Conservation (phyloP, 2,888 invertebrate species). For the Pristionchus arcanus region DNA sequence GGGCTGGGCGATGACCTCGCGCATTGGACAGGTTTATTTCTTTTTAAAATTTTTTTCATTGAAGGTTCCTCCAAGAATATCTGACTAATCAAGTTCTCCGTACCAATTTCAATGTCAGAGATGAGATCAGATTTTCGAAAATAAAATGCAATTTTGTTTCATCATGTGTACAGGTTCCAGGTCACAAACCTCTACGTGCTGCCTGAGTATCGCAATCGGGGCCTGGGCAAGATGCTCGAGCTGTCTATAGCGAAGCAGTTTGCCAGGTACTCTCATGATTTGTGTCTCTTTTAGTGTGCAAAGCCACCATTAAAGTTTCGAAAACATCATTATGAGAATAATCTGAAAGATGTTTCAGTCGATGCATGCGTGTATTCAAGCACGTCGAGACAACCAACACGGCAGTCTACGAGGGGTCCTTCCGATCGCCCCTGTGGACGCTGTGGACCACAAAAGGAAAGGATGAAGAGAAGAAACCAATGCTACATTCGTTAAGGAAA, state of each 20-base stretch:
- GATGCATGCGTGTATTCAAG: not conserved
- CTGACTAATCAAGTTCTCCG: too few relatives aligned
- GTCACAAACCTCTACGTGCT: conserved; percentile 9
- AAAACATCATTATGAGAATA: too few relatives aligned
- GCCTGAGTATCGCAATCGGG: not conserved
- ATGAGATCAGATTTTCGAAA: not conserved
- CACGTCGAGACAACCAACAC: not conserved
- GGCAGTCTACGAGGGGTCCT: not conserved
- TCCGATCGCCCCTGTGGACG: conserved; percentile 2
- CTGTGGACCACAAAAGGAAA: not conserved
- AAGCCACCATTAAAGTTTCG: too few relatives aligned
- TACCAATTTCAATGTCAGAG: not conserved
- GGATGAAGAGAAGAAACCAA: not conserved
- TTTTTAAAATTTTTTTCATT: not conserved
- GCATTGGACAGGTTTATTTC: conserved; percentile 4
- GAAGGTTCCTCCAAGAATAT: too few relatives aligned
- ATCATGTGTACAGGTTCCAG: not conserved
- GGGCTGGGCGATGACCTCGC: not conserved
- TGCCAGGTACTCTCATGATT: not conserved
- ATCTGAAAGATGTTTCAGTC: not conserved
- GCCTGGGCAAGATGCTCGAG: not conserved
- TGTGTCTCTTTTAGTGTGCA: too few relatives aligned
- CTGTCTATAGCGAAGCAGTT: conserved; percentile 8
- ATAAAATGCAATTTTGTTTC: not conserved
- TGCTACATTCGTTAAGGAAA: not conserved